Evolutionary conservation across 2,888 invertebrate genomes (phyloP).

Genomic region (Apamea crenata): DNA sequence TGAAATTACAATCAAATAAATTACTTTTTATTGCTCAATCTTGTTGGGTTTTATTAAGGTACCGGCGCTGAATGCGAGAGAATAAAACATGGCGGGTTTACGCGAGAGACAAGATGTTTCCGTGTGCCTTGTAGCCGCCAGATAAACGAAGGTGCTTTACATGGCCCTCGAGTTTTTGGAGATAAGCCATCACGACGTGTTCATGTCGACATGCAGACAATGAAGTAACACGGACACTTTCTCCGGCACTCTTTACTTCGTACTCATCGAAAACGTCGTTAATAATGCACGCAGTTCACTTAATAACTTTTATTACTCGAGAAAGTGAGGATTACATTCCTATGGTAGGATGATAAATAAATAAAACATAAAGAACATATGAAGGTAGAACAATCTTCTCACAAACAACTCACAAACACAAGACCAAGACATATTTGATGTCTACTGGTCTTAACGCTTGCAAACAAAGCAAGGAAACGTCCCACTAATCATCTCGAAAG

Average conservation of each 20-base stretch:
- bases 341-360: neutral
- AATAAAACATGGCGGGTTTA: slow-evolving; percentile 89
- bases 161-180: slow-evolving; percentile 83
- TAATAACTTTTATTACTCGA: slow-evolving; percentile 44
- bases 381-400: neutral
- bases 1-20: slow-evolving; percentile 91
- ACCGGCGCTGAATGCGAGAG: slow-evolving; percentile 87
- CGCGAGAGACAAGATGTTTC: slow-evolving; percentile 86
- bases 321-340: slow-evolving; percentile 2
- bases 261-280: slow-evolving; percentile 50
- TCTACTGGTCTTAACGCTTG: neutral
- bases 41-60: slow-evolving; percentile 90
- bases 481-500: no score
- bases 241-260: slow-evolving; percentile 67
- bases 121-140: slow-evolving; percentile 76
- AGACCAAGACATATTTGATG: neutral
- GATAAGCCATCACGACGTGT: slow-evolving; percentile 84
- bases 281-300: slow-evolving; percentile 38
- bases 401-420: neutral
- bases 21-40: slow-evolving; percentile 91
- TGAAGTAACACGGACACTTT: slow-evolving; percentile 75
- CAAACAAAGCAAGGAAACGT: neutral
- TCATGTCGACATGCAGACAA: slow-evolving; percentile 81
- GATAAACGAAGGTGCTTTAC: slow-evolving; percentile 85
- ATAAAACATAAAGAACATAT: neutral